Evolutionary conservation across 35 echinoderm and acorn worm species (phyloP).

Genomic region (Ophiothrix spiculata): DNA sequence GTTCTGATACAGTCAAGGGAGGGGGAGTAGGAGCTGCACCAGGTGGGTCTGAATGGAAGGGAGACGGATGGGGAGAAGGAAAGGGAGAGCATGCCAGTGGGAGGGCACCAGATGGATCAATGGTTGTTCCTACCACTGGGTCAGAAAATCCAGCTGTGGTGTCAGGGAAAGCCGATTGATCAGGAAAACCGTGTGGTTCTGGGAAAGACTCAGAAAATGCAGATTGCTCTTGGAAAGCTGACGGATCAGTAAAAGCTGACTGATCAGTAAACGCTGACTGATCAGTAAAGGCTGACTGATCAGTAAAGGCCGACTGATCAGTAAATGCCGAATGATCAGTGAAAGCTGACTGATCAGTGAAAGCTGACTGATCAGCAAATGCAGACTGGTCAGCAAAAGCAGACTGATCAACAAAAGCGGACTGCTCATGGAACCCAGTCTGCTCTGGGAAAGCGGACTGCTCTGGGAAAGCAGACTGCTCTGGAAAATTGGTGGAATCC

Average conservation of each 20-base stretch:
- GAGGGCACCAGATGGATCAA: not conserved
- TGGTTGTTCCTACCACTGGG: not conserved
- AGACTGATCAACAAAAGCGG: not conserved
- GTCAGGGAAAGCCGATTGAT: not conserved
- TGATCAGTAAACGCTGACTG: not conserved
- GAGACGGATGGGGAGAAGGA: not conserved
- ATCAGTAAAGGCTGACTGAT: not conserved
- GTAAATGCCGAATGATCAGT: not conserved
- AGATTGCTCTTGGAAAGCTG: not conserved
- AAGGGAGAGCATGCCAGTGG: not conserved
- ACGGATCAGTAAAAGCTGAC: not conserved
- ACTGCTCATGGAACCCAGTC: not conserved
- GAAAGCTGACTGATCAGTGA: not conserved
- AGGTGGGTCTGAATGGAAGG: not conserved
- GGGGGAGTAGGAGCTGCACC: not conserved
- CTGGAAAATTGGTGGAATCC: not conserved
- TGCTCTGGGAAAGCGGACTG: not conserved
- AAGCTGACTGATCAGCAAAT: not conserved
- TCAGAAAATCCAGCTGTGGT: not conserved
- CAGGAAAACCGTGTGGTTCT: not conserved
- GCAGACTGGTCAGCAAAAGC: not conserved
- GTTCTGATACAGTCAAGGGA: not conserved
- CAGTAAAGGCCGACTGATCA: not conserved
- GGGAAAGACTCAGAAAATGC: not conserved
- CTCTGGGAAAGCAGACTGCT: not conserved